These are phyloP conservation scores for Poecilia gillii DNA, from an alignment of 2,797 vertebrate species.

Conservation along the genomic window DNA sequence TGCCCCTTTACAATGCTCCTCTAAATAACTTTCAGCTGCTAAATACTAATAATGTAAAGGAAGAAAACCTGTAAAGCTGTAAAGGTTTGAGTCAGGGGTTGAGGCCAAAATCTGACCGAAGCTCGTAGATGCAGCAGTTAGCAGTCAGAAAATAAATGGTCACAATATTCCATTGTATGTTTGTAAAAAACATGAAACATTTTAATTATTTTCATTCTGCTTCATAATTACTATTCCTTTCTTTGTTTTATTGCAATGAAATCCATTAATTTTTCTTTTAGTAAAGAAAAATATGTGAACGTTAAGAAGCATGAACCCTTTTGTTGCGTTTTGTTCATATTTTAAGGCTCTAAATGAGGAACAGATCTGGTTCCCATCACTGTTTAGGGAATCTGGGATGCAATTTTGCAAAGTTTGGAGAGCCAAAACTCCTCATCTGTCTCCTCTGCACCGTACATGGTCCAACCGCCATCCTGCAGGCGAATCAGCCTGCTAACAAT, in stretches of 20 bases:
- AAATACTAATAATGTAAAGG: neutral
- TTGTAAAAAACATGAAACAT: neutral
- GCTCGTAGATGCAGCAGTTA: neutral
- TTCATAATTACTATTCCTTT: neutral
- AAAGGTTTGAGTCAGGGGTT: neutral
- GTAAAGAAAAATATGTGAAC: neutral
- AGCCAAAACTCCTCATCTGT: slow-evolving; percentile 58
- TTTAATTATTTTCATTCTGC: neutral
- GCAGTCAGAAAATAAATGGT: neutral
- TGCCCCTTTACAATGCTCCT: too few relatives aligned
- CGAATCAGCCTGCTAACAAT: slow-evolving; percentile 67
- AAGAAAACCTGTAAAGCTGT: neutral
- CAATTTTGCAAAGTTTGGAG: slow-evolving; percentile 66
- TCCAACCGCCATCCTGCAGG: slow-evolving; percentile 30
- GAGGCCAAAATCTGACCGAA: neutral
- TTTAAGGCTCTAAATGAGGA: slow-evolving; percentile 58
- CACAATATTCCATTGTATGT: neutral
- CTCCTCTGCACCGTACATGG: slow-evolving; percentile 63
- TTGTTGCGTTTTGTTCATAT: slow-evolving; percentile 22
- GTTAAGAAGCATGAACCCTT: neutral
- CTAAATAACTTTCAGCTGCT: too few relatives aligned
- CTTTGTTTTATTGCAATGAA: neutral
- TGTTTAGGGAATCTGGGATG: slow-evolving; percentile 62
- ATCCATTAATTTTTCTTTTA: neutral
- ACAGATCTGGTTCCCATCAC: slow-evolving; percentile 57